These are phyloP conservation scores for Meriones psammophilus DNA, from an alignment of 2,797 vertebrate species.

Conservation along the genomic window DNA sequence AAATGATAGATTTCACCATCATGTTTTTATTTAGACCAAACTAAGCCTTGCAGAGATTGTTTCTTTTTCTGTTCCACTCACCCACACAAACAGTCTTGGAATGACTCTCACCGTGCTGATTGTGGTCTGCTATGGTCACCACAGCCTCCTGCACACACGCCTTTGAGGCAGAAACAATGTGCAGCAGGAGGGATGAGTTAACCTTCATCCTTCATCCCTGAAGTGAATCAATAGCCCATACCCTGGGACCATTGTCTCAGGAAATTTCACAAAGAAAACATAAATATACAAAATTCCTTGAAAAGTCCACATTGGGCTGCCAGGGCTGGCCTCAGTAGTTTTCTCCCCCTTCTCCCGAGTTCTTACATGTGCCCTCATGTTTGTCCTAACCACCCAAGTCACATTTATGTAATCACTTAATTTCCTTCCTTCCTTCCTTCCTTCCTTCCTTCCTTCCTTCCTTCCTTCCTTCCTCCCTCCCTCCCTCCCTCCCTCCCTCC, in stretches of 20 bases:
- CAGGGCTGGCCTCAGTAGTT: not conserved
- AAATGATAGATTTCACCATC: not conserved
- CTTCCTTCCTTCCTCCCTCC: too few relatives aligned
- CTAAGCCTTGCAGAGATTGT: not conserved
- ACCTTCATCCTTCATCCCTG: not conserved
- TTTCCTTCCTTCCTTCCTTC: not conserved
- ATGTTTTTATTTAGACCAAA: not conserved
- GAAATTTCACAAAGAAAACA: not conserved
- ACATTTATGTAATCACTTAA: not conserved
- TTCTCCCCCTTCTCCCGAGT: not conserved
- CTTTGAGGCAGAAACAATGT: not conserved
- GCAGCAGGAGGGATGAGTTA: not conserved
- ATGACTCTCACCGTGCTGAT: accelerated
- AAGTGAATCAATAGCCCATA: not conserved
- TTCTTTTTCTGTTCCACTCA: not conserved
- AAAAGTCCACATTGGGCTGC: not conserved
- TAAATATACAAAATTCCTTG: not conserved
- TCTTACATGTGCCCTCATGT: not conserved
- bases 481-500: accelerated
- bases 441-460: too few relatives aligned
- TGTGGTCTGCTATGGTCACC: not conserved
- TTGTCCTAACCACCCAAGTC: too few relatives aligned
- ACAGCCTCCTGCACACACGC: not conserved
- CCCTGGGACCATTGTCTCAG: too few relatives aligned
- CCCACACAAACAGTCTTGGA: not conserved